Conservation (phyloP, 2,797 vertebrate genomes). For the Lagorchestes hirsutus region DNA sequence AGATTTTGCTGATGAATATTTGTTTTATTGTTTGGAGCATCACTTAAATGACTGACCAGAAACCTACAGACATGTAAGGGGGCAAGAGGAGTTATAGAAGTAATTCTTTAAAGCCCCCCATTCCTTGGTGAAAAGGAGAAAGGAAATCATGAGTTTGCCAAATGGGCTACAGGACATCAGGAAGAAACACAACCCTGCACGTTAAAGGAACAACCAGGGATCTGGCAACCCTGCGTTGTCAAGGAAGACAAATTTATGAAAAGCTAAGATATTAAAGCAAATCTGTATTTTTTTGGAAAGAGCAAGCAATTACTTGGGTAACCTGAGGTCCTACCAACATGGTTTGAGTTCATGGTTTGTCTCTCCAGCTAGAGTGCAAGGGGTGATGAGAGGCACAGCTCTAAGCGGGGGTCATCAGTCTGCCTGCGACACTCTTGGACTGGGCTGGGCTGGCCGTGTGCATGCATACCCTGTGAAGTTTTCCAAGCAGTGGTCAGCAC, state of each 20-base stretch:
- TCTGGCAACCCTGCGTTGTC: background rate
- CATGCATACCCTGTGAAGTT: constrained; percentile 37
- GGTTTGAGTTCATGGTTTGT: background rate
- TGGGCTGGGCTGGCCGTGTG: background rate
- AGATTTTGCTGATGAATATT: constrained; percentile 49
- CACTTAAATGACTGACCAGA: constrained; percentile 50
- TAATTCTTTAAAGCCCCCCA: background rate
- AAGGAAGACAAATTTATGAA: background rate
- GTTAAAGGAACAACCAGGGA: constrained; percentile 4
- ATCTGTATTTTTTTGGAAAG: background rate
- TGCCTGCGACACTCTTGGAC: background rate
- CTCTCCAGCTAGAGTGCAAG: background rate
- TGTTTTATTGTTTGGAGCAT: background rate
- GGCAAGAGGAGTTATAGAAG: background rate
- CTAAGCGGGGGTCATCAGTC: background rate
- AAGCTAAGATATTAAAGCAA: background rate
- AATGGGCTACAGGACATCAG: background rate
- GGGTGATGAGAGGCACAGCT: background rate
- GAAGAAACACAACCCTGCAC: fast-evolving
- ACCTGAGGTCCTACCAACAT: background rate
- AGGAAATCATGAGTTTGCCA: background rate
- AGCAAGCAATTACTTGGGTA: background rate
- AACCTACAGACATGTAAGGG: constrained; percentile 23
- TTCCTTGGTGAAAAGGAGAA: background rate
- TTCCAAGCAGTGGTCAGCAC: constrained; percentile 57